Evolutionary conservation across 2,888 invertebrate genomes (phyloP).

Genomic region (Carterocephalus palaemon): DNA sequence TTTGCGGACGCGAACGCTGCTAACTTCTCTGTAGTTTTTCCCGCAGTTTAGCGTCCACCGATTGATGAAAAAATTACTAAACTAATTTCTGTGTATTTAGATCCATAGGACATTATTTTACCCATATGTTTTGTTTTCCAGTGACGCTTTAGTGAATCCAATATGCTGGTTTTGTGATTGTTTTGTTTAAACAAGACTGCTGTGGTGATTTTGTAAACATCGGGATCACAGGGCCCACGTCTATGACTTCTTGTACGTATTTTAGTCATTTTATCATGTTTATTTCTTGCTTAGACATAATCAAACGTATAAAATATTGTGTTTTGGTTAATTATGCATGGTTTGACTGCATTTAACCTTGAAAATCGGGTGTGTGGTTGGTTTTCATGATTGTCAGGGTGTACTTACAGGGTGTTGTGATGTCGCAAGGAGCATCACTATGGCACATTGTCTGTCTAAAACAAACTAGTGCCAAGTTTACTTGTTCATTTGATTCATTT

Average conservation of each 20-base stretch:
- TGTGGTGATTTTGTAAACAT: conserved; percentile 74
- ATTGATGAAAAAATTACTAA: conserved; percentile 63
- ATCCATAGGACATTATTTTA: conserved; percentile 50
- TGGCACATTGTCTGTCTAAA: conserved; percentile 28
- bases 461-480: conserved; percentile 27
- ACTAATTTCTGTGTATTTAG: conserved; percentile 69
- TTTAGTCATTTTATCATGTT: conserved; percentile 56
- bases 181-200: conserved; percentile 52
- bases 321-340: conserved; percentile 38
- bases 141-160: conserved; percentile 54
- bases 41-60: conserved; percentile 77
- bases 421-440: conserved; percentile 28
- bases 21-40: conserved; percentile 76
- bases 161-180: conserved; percentile 63
- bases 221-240: conserved; percentile 73
- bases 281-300: conserved; percentile 41
- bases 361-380: conserved; percentile 36
- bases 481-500: conserved; percentile 7
- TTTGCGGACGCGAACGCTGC: conserved; percentile 40
- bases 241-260: conserved; percentile 78
- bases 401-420: conserved; percentile 44
- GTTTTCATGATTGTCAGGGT: conserved; percentile 27
- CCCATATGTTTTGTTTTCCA: conserved; percentile 49
- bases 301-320: conserved; percentile 36
- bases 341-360: conserved; percentile 51